Evolutionary conservation across 2,797 vertebrate genomes (phyloP).

Genomic region (Gorsachius magnificus): DNA sequence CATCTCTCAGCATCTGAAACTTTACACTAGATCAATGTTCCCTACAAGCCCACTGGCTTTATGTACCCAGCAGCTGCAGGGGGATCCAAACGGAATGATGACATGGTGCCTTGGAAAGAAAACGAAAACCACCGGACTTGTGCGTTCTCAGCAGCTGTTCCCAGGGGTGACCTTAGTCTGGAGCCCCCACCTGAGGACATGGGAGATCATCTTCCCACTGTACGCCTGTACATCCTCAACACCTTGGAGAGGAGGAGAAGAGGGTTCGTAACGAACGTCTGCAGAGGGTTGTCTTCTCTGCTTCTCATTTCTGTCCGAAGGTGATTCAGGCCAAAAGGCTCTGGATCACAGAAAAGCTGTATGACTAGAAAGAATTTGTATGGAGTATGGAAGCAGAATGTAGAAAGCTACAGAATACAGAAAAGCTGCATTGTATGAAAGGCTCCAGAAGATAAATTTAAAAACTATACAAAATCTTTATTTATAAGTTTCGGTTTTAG

Average conservation of each 20-base stretch:
- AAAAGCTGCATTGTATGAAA: background rate
- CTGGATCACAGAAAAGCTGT: background rate
- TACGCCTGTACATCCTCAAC: background rate
- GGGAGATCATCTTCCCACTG: background rate
- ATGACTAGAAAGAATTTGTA: rapidly evolving
- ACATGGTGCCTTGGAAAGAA: background rate
- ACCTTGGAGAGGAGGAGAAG: background rate
- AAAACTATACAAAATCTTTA: constrained; percentile 36
- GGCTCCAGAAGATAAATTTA: background rate
- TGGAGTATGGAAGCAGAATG: background rate
- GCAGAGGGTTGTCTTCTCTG: background rate
- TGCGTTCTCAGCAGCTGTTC: background rate
- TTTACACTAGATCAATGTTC: background rate
- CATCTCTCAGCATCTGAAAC: background rate
- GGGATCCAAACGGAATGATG: background rate
- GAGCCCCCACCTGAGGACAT: background rate
- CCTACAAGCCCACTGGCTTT: background rate
- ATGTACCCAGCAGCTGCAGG: background rate
- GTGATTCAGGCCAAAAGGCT: background rate
- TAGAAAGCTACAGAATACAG: background rate
- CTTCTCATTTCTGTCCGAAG: background rate
- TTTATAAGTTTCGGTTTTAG: constrained; percentile 28
- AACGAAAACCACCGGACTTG: background rate
- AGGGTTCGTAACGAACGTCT: rapidly evolving
- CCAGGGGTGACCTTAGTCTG: background rate